Evolutionary conservation across 2,113 vertebrate species (phyloP), one percentile per base, ranked within the genome.

Genomic region (Pterocles gutturalis): DNA sequence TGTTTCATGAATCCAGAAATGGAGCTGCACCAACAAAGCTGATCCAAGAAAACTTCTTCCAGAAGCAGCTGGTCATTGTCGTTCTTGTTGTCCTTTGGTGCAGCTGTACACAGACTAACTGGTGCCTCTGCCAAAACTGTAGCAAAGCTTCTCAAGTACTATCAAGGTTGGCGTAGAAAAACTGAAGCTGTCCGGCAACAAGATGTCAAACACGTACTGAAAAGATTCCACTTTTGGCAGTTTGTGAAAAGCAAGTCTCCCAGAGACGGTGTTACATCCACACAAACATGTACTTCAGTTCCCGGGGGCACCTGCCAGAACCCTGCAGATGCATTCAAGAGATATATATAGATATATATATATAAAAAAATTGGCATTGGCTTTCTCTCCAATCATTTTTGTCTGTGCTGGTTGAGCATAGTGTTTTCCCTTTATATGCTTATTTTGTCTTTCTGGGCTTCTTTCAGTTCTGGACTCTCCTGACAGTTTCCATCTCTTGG

Each of bases 11-110:
- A 95, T 87, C 67, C 84, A 91, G 87, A 67, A 94, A 53, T 79
- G 87, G 83, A 92, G 53, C 87, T 94, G 89, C 87, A 95, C 57
- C 73, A 87, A 29, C 61, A 67, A 38, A 75, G 17, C 49, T 31
- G 55, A 69, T 96, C 96, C 96, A 96, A 91, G 93, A 94, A 95
- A 95, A 65, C 77, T 91, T 94, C 58, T 83, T 66, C 24, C 48
- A 82, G 89, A 88, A 95, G 87, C 96, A 96, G 89, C 95, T 96
- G 93, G 51, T 93, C 73, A 25, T 77, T 67, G 64, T 96, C 26
- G 4, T 92, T 71, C 12, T 3, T 86, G 36, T 75, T 95, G 94
- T 96, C 83, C 65, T 84, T 60, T 64, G 16, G 67, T 94, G 65
- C 96, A 96, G 93, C 91, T 97, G 96, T 71, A 64, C 55, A 38